phyloP scores from a whole-genome alignment of 2,888 invertebrate genomes.

The Hydroisotoma schaefferi region DNA sequence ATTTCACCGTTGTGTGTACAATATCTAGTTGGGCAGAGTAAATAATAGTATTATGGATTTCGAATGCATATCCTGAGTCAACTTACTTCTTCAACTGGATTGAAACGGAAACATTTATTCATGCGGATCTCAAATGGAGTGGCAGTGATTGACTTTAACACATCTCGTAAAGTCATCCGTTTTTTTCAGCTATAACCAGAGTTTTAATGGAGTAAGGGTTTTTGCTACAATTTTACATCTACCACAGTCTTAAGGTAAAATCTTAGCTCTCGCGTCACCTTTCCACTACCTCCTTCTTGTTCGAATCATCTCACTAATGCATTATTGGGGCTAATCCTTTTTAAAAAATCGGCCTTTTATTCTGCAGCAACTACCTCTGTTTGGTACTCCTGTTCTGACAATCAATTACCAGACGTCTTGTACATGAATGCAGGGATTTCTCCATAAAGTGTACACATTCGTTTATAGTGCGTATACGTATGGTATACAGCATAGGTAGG shows the following conservation, averaged over 20 bases:
- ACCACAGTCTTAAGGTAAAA: not conserved
- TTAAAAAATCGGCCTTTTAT: too few relatives aligned
- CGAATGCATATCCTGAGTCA: too few relatives aligned
- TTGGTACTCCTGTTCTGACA: not conserved
- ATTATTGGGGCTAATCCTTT: not conserved
- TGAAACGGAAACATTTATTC: not conserved
- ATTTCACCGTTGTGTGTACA: too few relatives aligned
- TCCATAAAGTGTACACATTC: too few relatives aligned
- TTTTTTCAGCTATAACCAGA: not conserved
- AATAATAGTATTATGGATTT: too few relatives aligned
- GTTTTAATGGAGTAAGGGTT: slow-evolving; percentile 1
- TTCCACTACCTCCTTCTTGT: not conserved
- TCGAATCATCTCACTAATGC: not conserved
- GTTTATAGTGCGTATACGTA: too few relatives aligned
- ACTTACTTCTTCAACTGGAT: not conserved
- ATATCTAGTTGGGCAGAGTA: too few relatives aligned
- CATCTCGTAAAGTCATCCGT: slow-evolving; percentile 7
- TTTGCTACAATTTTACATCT: slow-evolving; percentile 3
- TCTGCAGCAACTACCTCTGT: too few relatives aligned
- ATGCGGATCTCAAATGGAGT: not conserved
- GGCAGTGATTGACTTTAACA: slow-evolving; percentile 8
- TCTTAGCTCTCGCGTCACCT: not conserved
- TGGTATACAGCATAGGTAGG: not conserved
- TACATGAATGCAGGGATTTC: too few relatives aligned
- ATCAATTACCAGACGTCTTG: slow-evolving; percentile 1